Base-by-base conservation (phyloP, 1,140 invertebrate genomes). In the Kradibia gibbosae region DNA sequence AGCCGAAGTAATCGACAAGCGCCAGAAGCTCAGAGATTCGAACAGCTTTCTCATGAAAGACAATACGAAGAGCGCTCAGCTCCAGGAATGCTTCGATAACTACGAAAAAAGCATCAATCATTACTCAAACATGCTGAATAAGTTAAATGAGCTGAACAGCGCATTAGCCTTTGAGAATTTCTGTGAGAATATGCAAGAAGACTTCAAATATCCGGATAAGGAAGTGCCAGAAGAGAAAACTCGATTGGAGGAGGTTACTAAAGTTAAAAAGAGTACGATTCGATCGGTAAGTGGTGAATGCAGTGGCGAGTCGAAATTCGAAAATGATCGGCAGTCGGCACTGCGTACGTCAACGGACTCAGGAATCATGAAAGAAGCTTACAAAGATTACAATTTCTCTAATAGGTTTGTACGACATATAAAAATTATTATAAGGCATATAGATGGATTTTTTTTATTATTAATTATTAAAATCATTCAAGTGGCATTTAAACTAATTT, bases 11-110 rank as follows among this genome's bases (percentile, higher is more conserved):
- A 73, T 48, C 31, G 57, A 80, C 8, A 48, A 20, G 4, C 50
- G 78, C 10, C 39, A 50, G 22, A 65, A 48, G 36, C 65, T 74
- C 3, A 31, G 28, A 34, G 45, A 22, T 28, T 74, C 78, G 53
- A 22, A 4, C 25, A 10, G 39, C 34, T 22, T 73, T 0, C 57
- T 80, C 34, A 3, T 31, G 22, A 57, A 80, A 22, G 55, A 74
- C 22, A 50, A 71, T 15, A 4, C 53, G 1, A 39, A 79, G 10
- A 50, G 34, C 0, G 42, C 39, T 0, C 11, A 71, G 7, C 13
- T 72, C 31, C 48, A 73, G 55, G 28, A 62, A 20, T 53, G 28
- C 22, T 75, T 75, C 25, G 73, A 81, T n/a, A n/a, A 5, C n/a
- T 75, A 22, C 57, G 72, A 81, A 5, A 11, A 13, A 13, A 31